These are phyloP conservation scores for Rattus norvegicus DNA, from an alignment of 2,113 vertebrate species.

Conservation along the genomic window DNA sequence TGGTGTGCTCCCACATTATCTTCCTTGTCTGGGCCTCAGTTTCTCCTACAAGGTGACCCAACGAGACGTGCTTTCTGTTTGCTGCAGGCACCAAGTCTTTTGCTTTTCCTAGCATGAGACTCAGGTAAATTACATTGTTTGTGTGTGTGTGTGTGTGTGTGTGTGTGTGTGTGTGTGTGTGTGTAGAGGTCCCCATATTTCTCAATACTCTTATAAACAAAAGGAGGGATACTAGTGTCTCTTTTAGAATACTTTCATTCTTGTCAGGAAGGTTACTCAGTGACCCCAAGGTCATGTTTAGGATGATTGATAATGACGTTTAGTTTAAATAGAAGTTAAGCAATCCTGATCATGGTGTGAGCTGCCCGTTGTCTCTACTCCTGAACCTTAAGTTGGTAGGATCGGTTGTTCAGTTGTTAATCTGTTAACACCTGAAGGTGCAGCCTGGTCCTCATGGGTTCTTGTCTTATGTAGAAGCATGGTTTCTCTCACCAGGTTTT, in stretches of 20 bases:
- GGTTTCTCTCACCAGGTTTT: background rate
- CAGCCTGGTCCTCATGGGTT: background rate
- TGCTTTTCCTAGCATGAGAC: background rate
- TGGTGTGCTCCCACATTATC: background rate
- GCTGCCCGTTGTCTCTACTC: background rate
- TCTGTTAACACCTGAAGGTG: background rate
- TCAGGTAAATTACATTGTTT: background rate
- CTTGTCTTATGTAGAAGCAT: background rate
- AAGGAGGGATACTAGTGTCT: background rate
- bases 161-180: too few species aligned
- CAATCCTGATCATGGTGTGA: background rate
- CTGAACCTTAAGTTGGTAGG: background rate
- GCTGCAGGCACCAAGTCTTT: background rate
- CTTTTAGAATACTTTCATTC: background rate
- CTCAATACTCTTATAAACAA: background rate
- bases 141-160: background rate
- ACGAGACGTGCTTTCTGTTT: background rate
- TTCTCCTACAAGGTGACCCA: background rate
- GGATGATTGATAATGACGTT: background rate
- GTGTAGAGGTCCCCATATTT: background rate
- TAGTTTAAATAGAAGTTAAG: background rate
- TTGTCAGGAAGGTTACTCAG: background rate
- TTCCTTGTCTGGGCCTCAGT: background rate
- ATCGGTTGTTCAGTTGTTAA: background rate
- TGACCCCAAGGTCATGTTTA: background rate